These are phyloP conservation scores for Acanthurus leucopareius DNA, from an alignment of 2,797 vertebrate species.

Conservation along the genomic window DNA sequence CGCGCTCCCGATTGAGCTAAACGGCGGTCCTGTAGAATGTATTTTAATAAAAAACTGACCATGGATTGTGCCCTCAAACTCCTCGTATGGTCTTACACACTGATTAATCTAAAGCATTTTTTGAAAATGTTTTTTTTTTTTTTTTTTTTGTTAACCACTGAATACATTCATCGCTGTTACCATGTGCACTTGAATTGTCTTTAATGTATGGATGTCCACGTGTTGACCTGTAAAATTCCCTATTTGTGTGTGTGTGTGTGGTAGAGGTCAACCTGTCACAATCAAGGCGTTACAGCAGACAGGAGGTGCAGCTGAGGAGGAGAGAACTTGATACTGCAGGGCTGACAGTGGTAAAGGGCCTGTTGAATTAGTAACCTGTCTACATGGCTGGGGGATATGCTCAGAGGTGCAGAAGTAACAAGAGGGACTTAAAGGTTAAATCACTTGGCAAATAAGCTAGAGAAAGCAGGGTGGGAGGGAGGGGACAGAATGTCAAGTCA, in stretches of 20 bases:
- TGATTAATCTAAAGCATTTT: too few species aligned
- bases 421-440: conserved; percentile 80
- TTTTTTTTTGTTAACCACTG: not conserved
- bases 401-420: conserved; percentile 81
- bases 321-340: conserved; percentile 73
- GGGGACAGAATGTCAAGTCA: conserved; percentile 62
- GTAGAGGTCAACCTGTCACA: conserved; percentile 60
- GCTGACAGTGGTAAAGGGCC: conserved; percentile 59
- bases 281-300: conserved; percentile 54
- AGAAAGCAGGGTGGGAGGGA: conserved; percentile 42
- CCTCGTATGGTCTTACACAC: too few species aligned
- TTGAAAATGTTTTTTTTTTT: too few species aligned
- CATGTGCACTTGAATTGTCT: not conserved
- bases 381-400: conserved; percentile 64
- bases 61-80: too few species aligned
- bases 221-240: conserved; percentile 28
- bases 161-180: conserved; percentile 19
- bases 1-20: too few species aligned
- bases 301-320: conserved; percentile 67
- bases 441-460: conserved; percentile 78
- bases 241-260: conserved; percentile 16
- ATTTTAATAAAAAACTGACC: too few species aligned
- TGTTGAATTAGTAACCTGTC: conserved; percentile 77
- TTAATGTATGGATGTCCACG: conserved; percentile 31
- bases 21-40: too few species aligned